These are phyloP conservation scores for Cantharis lateralis DNA, from an alignment of 2,888 invertebrate species.

Conservation along the genomic window DNA sequence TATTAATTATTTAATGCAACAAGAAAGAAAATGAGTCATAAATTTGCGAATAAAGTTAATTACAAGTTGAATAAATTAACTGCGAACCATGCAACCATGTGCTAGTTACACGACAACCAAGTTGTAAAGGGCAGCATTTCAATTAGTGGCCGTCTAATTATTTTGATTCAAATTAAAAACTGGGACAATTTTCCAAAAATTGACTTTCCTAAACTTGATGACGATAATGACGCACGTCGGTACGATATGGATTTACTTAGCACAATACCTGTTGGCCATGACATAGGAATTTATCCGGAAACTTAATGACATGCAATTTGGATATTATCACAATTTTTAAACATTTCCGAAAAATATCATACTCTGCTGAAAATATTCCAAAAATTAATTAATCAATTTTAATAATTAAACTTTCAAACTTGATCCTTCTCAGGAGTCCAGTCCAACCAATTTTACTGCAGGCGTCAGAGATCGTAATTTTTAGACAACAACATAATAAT, in stretches of 20 bases:
- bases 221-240: neutral
- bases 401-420: neutral
- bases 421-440: neutral
- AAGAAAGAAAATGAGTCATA: neutral
- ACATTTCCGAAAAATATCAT: constrained; percentile 8
- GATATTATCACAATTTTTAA: constrained; percentile 1
- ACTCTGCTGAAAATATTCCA: neutral
- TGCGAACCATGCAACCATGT: neutral
- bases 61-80: neutral
- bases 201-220: neutral
- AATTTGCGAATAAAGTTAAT: neutral
- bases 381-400: neutral
- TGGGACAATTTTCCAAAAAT: neutral
- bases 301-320: constrained; percentile 5
- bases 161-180: neutral
- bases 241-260: constrained; percentile 1
- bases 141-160: neutral
- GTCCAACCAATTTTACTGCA: neutral
- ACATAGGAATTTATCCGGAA: constrained; percentile 13
- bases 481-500: neutral
- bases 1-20: neutral
- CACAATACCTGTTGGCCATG: constrained; percentile 19
- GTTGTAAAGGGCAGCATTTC: neutral
- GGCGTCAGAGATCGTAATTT: neutral
- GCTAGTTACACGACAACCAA: neutral